A percentile compares a stretch with the other conserved stretches of the same genome.
Evolutionary conservation across 2,797 vertebrate genomes (phyloP).

Genomic region (Rhabdophis nuchalis): DNA sequence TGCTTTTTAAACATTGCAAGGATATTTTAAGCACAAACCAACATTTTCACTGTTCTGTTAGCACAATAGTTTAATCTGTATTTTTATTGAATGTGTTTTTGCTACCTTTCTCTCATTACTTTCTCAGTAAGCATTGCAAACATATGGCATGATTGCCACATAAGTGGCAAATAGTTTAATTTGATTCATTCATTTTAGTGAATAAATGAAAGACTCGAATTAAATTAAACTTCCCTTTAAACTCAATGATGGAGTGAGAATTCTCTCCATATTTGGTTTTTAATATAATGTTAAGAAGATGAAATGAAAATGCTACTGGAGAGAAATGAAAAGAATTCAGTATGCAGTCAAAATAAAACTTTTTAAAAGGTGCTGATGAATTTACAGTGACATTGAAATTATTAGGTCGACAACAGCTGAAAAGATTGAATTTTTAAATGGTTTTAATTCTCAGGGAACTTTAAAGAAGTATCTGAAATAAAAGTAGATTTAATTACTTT

Average conservation of each 20-base stretch:
- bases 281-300: neutral
- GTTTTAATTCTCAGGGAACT: neutral
- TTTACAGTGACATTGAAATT: neutral
- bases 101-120: neutral
- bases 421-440: neutral
- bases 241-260: neutral
- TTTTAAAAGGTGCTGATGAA: neutral
- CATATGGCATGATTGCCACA: neutral
- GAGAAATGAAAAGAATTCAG: neutral
- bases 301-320: neutral
- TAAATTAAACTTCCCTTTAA: neutral
- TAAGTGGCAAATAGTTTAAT: neutral
- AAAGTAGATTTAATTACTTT: neutral
- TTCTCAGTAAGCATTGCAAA: neutral
- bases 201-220: neutral
- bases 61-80: neutral
- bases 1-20: neutral
- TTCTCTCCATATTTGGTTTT: neutral
- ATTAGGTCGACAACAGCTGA: neutral
- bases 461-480: neutral
- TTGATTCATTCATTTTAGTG: neutral
- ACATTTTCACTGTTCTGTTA: neutral
- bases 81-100: neutral
- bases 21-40: neutral
- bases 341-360: neutral